Percentiles rank a stretch among this genome's conserved stretches.
Conservation (phyloP, 2,797 vertebrate species). For the Siniperca scherzeri region DNA sequence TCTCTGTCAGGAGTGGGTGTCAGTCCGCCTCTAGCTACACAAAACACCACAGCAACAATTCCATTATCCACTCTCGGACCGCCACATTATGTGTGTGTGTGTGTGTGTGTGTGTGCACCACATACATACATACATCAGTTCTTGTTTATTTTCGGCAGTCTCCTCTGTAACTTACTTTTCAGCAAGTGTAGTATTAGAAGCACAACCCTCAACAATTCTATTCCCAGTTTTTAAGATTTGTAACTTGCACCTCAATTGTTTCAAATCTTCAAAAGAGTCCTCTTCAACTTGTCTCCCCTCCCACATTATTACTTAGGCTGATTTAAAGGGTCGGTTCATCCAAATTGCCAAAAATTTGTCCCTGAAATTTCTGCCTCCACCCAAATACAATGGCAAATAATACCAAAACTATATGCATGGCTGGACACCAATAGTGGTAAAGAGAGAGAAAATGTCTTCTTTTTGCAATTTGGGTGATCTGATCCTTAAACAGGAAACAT, state of each 20-base stretch:
- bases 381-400: not conserved
- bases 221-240: not conserved
- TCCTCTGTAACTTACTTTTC: not conserved
- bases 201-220: not conserved
- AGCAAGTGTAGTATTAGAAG: not conserved
- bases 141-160: constrained; percentile 17
- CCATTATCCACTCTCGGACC: constrained; percentile 53
- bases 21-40: constrained; percentile 50
- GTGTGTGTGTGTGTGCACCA: not conserved
- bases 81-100: constrained; percentile 3
- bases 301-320: not conserved
- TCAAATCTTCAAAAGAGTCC: not conserved
- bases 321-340: not conserved
- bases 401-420: not conserved
- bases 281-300: not conserved
- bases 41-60: constrained; percentile 62
- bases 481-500: not conserved
- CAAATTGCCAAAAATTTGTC: not conserved
- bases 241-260: not conserved
- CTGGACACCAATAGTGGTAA: not conserved
- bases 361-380: not conserved
- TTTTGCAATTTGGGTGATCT: not conserved
- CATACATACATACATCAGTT: not conserved
- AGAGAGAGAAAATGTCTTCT: not conserved
- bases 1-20: constrained; percentile 68